These are phyloP conservation scores for Spondyliosoma cantharus DNA, from an alignment of 2,797 vertebrate species.

Conservation along the genomic window DNA sequence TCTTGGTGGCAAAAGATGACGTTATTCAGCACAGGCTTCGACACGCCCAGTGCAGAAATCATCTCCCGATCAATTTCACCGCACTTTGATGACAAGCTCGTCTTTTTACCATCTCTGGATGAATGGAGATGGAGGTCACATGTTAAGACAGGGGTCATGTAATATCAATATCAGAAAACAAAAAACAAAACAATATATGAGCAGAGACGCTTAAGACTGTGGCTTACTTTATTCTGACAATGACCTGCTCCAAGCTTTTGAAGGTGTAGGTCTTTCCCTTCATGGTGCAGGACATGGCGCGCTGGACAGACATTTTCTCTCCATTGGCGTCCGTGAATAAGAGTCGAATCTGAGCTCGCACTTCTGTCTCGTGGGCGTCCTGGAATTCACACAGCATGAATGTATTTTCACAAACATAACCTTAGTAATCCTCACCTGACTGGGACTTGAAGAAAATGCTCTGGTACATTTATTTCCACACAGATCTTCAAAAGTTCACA, in stretches of 20 bases:
- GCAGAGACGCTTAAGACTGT: background rate
- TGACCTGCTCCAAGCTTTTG: slow-evolving; percentile 95
- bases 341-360: slow-evolving; percentile 94
- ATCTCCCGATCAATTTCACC: slow-evolving; percentile 95
- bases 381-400: slow-evolving; percentile 51
- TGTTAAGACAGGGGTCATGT: background rate
- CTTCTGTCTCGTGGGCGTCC: slow-evolving; percentile 93
- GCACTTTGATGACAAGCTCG: slow-evolving; percentile 95
- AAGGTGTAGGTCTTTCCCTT: slow-evolving; percentile 92
- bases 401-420: slow-evolving; percentile 2
- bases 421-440: background rate
- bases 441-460: background rate
- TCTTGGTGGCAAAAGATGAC: slow-evolving; percentile 99
- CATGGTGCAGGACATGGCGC: slow-evolving; percentile 95
- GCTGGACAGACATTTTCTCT: slow-evolving; percentile 89
- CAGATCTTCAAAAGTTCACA: background rate
- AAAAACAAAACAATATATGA: background rate
- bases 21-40: slow-evolving; percentile 93
- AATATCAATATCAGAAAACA: background rate
- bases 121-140: slow-evolving; percentile 18
- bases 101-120: slow-evolving; percentile 89
- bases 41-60: slow-evolving; percentile 95
- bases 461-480: background rate
- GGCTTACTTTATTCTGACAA: slow-evolving; percentile 91
- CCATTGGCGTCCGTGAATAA: slow-evolving; percentile 92